phyloP scores from a whole-genome alignment of 2,113 vertebrate genomes.

The Erinaceus europaeus region DNA sequence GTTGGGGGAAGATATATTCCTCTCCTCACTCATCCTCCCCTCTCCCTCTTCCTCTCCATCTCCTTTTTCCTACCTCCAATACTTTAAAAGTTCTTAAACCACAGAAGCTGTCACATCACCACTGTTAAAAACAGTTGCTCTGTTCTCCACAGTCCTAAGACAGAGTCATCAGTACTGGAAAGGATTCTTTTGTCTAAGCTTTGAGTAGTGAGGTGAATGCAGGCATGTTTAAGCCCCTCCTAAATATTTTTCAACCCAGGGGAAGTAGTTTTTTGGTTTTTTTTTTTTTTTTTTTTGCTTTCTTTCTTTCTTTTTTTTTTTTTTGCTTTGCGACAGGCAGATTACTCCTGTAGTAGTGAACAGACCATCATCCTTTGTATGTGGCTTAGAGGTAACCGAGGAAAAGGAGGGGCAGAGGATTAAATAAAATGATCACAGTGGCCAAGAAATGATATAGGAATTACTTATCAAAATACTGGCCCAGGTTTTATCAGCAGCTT shows the following conservation, averaged over 20 bases:
- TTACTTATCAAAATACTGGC: conserved; percentile 99
- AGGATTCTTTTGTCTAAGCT: conserved; percentile 78
- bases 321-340: conserved; percentile 87
- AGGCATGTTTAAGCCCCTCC: conserved; percentile 79
- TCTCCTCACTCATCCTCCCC: background rate
- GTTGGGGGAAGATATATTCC: conserved; percentile 59
- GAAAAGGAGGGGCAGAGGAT: conserved; percentile 91
- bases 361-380: conserved; percentile 93
- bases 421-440: conserved; percentile 99
- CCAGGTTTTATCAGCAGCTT: conserved; percentile 99
- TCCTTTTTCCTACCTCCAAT: background rate
- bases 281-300: conserved; percentile 82
- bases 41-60: background rate
- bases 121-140: conserved; percentile 64
- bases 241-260: conserved; percentile 80
- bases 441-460: conserved; percentile 99
- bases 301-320: conserved; percentile 77
- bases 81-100: conserved; percentile 20
- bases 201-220: conserved; percentile 68
- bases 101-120: conserved; percentile 69
- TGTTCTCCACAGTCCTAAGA: conserved; percentile 43
- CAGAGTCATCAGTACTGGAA: conserved; percentile 54
- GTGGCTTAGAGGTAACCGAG: conserved; percentile 95
- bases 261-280: too few species aligned
- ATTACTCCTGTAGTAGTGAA: conserved; percentile 88